Conservation (phyloP, 2,888 invertebrate genomes). For the Galerucella calmariensis region DNA sequence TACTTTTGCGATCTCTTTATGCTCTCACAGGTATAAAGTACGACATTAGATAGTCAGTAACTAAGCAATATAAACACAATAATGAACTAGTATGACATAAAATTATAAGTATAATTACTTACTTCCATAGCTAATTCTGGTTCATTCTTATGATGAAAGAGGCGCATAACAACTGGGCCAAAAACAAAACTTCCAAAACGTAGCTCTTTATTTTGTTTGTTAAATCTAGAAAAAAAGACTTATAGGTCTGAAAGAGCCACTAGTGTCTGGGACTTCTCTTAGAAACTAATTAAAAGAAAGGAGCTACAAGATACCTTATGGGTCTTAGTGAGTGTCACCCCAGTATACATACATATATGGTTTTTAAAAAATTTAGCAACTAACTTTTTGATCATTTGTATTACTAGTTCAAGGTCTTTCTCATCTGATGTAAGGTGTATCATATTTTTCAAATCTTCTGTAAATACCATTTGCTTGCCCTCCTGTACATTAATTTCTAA, state of each 20-base stretch:
- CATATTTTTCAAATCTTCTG: constrained; percentile 87
- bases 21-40: too few relatives aligned
- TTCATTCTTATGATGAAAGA: constrained; percentile 77
- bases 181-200: constrained; percentile 84
- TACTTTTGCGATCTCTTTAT: too few relatives aligned
- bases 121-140: constrained; percentile 72
- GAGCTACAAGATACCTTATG: too few relatives aligned
- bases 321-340: too few relatives aligned
- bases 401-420: constrained; percentile 72
- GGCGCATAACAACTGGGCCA: constrained; percentile 86
- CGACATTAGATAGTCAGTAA: too few relatives aligned
- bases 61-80: too few relatives aligned
- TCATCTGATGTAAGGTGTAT: constrained; percentile 74
- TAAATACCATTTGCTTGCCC: constrained; percentile 77
- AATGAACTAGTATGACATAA: too few relatives aligned
- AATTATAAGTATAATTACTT: constrained; percentile 10
- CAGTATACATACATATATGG: constrained; percentile 48
- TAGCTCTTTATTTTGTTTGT: constrained; percentile 75
- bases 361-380: constrained; percentile 10
- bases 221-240: constrained; percentile 68
- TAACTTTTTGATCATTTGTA: constrained; percentile 76
- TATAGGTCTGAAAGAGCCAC: too few relatives aligned
- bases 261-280: too few relatives aligned
- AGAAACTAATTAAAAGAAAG: too few relatives aligned
- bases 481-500: constrained; percentile 69